Evolutionary conservation across 2,113 vertebrate genomes (phyloP), one percentile per base, ranked within the genome.

Genomic region (Crotalus tigris): DNA sequence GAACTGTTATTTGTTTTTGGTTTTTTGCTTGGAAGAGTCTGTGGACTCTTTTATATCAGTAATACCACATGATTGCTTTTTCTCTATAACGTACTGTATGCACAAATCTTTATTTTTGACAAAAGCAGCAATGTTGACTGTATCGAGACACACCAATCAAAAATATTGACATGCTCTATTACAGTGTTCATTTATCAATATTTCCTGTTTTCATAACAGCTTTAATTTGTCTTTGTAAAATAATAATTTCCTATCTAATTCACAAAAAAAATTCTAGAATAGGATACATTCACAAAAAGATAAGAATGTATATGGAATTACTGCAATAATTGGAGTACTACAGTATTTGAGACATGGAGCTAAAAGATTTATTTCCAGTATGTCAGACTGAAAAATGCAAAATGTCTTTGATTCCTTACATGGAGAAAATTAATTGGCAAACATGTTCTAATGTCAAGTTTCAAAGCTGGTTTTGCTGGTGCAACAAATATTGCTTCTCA

Each of bases 151-250:
- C 75, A 88, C 59, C 53, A 93, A 88, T 93, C 90, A 88, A 81
- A 91, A 91, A 91, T 91, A 93, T 91, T 85, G 85, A 91, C 85
- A 29, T 93, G 57, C 58, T 88, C 90, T 81, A 91, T 91, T 91
- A 88, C 6, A 39, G 26, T 3, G 13, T 91, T 88, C 85, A 91
- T 88, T 51, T 57, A 86, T 91, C 90, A 93, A 91, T 91, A 91
- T 91, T 57, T 87, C 58, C 85, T 51, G 33, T 58, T 59, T 87
- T 75, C 39, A 81, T 51, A 91, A 93, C 91, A 91, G 59, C 93
- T 81, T 91, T 91, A 88, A 57, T 53, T 88, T 64, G 57, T 93
- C 58, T 88, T 75, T 88, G 39, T 46, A 93, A 81, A 91, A 91
- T 51, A 93, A 81, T 49, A 61, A 88, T 93, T 75, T 88, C 85